phyloP scores from a whole-genome alignment of 1,140 invertebrate species.

The Coboldia fuscipes region DNA sequence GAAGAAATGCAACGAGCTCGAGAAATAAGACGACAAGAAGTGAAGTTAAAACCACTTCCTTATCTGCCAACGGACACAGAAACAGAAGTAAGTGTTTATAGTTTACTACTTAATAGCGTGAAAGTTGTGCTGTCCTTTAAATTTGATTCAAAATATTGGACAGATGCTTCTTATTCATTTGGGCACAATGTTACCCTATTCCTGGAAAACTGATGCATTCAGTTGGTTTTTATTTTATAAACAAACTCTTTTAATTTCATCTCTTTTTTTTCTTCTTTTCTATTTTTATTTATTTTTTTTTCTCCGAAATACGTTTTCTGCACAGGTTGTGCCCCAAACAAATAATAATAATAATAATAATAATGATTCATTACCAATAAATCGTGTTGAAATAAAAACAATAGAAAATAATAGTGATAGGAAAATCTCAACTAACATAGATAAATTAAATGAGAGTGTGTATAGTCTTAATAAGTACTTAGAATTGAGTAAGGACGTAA shows the following conservation, averaged over 20 bases:
- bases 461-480: constrained; percentile 18
- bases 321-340: background rate
- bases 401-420: constrained; percentile 13
- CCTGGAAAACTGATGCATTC: too few relatives aligned
- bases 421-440: constrained; percentile 16
- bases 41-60: constrained; percentile 35
- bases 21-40: constrained; percentile 41
- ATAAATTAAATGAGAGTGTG: constrained; percentile 18
- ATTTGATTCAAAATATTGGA: too few relatives aligned
- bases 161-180: too few relatives aligned
- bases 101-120: too few relatives aligned
- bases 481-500: constrained; percentile 19
- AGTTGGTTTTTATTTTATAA: too few relatives aligned
- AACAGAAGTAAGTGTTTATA: constrained; percentile 40
- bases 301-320: background rate
- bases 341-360: background rate
- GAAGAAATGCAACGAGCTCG: constrained; percentile 40
- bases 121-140: too few relatives aligned
- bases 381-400: constrained; percentile 2
- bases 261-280: too few relatives aligned
- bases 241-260: too few relatives aligned
- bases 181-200: too few relatives aligned
- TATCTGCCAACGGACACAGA: constrained; percentile 44
- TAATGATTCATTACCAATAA: too few relatives aligned
- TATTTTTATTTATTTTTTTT: background rate